Evolutionary conservation across 2,113 vertebrate species (phyloP).

Genomic region (Eudyptes chrysolophus): DNA sequence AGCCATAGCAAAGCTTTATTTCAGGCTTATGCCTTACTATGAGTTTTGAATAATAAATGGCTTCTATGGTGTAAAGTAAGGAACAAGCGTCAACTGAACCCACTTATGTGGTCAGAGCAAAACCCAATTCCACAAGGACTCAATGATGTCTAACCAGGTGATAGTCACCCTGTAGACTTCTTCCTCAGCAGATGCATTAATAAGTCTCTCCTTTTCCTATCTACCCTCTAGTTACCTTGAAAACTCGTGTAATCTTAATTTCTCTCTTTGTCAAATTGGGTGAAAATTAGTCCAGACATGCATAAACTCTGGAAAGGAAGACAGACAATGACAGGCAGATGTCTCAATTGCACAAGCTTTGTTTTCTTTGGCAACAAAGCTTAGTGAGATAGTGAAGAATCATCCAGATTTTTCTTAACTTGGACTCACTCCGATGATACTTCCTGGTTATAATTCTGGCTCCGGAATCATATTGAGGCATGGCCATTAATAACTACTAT

Average conservation of each 20-base stretch:
- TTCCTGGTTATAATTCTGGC: not conserved
- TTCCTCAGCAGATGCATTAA: not conserved
- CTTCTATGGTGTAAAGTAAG: not conserved
- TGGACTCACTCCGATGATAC: not conserved
- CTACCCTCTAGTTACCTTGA: not conserved
- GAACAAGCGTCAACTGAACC: not conserved
- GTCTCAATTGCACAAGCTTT: not conserved
- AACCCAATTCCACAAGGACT: not conserved
- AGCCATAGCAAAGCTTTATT: not conserved
- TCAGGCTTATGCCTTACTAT: not conserved
- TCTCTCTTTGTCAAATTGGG: not conserved
- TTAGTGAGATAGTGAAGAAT: not conserved
- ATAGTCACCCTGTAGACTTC: not conserved
- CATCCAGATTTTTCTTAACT: not conserved
- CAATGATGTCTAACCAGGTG: not conserved
- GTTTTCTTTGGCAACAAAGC: not conserved
- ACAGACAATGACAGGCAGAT: not conserved
- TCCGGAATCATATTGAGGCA: not conserved
- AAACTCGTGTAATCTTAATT: not conserved
- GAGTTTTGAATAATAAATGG: not conserved
- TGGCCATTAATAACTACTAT: not conserved
- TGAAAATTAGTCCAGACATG: not conserved
- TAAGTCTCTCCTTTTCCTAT: not conserved
- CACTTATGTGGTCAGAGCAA: not conserved
- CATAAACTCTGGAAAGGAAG: not conserved